phyloP scores from a whole-genome alignment of 2,113 vertebrate species.

The Lonchura striata region DNA sequence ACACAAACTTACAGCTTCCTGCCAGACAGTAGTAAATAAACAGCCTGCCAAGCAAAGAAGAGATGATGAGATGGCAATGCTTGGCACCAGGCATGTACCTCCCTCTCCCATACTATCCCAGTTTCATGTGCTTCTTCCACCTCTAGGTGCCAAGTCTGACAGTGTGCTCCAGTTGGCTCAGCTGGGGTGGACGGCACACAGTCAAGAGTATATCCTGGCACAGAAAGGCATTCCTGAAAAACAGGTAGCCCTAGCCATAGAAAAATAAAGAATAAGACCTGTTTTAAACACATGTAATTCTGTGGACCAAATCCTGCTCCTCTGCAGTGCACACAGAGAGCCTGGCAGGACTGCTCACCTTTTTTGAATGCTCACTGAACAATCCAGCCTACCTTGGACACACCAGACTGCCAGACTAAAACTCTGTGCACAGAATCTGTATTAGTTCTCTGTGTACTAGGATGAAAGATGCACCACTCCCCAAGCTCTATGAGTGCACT shows the following conservation, averaged over 20 bases:
- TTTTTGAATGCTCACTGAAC: not conserved
- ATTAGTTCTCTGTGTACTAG: not conserved
- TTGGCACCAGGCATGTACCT: not conserved
- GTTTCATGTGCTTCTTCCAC: not conserved
- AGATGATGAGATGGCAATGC: not conserved
- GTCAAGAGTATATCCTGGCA: not conserved
- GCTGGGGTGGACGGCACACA: not conserved
- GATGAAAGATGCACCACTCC: not conserved
- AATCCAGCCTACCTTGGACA: not conserved
- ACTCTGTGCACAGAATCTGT: not conserved
- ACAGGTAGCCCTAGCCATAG: not conserved
- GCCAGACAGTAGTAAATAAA: not conserved
- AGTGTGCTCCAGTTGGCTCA: not conserved
- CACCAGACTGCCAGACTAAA: not conserved
- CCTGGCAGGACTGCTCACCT: not conserved
- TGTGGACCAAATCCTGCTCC: not conserved
- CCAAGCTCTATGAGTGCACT: not conserved
- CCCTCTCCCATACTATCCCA: not conserved
- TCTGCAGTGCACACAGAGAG: fast-evolving
- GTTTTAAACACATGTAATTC: not conserved
- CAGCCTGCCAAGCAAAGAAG: not conserved
- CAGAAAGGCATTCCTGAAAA: not conserved
- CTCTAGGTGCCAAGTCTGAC: not conserved
- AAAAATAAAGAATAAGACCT: not conserved
- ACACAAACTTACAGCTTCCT: not conserved